These are phyloP conservation scores for Hemibagrus guttatus DNA, from an alignment of 2,797 vertebrate genomes.

Conservation along the genomic window DNA sequence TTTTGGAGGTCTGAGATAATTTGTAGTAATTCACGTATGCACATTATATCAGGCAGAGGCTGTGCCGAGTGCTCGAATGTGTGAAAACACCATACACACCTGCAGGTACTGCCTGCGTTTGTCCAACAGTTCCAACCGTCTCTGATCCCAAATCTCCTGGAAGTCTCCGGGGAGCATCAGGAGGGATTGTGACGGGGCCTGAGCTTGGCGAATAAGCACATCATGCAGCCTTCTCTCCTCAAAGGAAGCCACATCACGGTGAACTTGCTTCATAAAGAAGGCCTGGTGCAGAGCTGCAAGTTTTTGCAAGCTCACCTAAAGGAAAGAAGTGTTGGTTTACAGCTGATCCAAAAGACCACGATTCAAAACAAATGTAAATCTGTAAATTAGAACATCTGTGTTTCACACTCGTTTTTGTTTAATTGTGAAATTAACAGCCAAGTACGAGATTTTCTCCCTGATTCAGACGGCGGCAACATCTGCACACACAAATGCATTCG, in stretches of 20 bases:
- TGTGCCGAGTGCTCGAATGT: too few relatives aligned
- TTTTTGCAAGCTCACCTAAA: constrained; percentile 50
- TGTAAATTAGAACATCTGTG: not conserved
- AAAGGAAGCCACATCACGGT: constrained; percentile 64
- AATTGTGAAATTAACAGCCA: not conserved
- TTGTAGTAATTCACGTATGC: too few relatives aligned
- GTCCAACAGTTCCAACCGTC: constrained; percentile 62
- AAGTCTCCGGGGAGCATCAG: constrained; percentile 53
- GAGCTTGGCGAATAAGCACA: constrained; percentile 59
- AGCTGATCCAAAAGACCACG: not conserved
- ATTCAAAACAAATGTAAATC: not conserved
- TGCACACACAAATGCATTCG: not conserved
- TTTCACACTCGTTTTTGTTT: not conserved
- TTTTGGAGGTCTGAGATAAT: too few relatives aligned
- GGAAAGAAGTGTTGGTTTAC: not conserved
- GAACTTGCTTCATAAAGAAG: constrained; percentile 59
- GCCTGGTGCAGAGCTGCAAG: constrained; percentile 41
- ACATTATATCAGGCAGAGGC: too few relatives aligned
- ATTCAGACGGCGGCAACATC: not conserved
- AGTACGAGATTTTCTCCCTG: not conserved
- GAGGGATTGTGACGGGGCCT: constrained; percentile 24
- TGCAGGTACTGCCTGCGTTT: constrained; percentile 64
- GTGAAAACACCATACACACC: constrained; percentile 55
- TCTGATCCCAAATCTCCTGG: constrained; percentile 57
- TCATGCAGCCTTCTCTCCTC: constrained; percentile 71